Evolutionary conservation across 53 echinoderm and acorn worm species (phyloP).

Genomic region (Crossaster papposus): DNA sequence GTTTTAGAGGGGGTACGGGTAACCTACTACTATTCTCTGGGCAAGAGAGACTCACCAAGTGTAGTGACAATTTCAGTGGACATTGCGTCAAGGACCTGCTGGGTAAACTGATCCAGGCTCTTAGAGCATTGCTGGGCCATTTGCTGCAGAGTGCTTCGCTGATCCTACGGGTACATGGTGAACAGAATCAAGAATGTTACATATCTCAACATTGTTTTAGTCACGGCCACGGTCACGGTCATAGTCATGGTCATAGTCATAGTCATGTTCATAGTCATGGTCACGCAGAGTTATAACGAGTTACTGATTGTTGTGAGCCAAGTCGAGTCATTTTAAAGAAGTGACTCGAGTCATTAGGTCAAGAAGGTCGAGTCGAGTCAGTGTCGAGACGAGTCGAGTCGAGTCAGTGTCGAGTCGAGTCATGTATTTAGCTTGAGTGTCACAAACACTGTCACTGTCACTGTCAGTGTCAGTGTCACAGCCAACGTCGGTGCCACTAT

Average conservation of each 20-base stretch:
- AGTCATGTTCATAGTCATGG: neutral
- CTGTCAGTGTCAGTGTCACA: too few species aligned
- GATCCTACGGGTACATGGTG: constrained; percentile 67
- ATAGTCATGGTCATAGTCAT: neutral
- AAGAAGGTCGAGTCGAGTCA: too few species aligned
- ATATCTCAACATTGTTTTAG: neutral
- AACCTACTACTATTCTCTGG: neutral
- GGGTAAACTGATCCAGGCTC: constrained; percentile 89
- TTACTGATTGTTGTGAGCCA: too few species aligned
- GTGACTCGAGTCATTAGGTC: too few species aligned
- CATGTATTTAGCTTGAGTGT: too few species aligned
- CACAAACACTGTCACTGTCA: neutral
- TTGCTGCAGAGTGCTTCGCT: constrained; percentile 88
- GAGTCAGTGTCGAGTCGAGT: too few species aligned
- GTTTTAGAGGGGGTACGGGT: too few species aligned
- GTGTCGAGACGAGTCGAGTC: too few species aligned
- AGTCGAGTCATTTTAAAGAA: too few species aligned
- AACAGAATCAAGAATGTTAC: neutral
- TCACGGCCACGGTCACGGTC: neutral
- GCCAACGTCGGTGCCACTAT: too few species aligned
- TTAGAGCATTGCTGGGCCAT: constrained; percentile 93
- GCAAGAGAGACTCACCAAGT: constrained; percentile 70
- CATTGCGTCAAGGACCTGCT: constrained; percentile 75
- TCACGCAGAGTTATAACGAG: too few species aligned
- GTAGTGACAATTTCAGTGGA: constrained; percentile 76